Evolutionary conservation across 2,888 invertebrate species (phyloP).

Genomic region (Sphaerophoria rueppellii): DNA sequence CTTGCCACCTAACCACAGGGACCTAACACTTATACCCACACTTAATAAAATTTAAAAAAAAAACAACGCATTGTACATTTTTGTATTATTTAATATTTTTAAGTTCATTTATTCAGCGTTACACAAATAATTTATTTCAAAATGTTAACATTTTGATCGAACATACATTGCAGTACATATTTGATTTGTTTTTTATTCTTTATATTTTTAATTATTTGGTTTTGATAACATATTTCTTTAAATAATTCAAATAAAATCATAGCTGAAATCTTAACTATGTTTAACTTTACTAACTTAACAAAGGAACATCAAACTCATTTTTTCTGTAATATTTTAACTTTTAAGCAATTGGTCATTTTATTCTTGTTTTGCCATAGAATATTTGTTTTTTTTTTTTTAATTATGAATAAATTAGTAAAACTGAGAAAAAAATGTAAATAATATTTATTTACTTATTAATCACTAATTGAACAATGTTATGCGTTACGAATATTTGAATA

Average conservation of each 20-base stretch:
- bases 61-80: neutral
- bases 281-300: conserved; percentile 45
- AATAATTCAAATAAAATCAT: neutral
- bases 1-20: too few relatives aligned
- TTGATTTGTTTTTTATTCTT: conserved; percentile 18
- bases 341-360: conserved; percentile 17
- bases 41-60: too few relatives aligned
- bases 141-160: conserved; percentile 43
- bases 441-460: too few relatives aligned
- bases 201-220: conserved; percentile 33
- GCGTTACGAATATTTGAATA: conserved; percentile 48
- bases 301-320: conserved; percentile 67
- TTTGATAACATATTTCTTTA: conserved; percentile 21
- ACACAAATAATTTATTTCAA: conserved; percentile 53
- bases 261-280: neutral
- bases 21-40: too few relatives aligned
- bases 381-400: too few relatives aligned
- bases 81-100: conserved; percentile 59
- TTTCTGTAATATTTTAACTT: conserved; percentile 10
- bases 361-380: neutral
- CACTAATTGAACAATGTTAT: too few relatives aligned
- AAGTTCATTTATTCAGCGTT: conserved; percentile 61
- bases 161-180: conserved; percentile 55
- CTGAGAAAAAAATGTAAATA: too few relatives aligned
- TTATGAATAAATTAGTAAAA: too few relatives aligned